Percentiles rank a stretch among this genome's conserved stretches.
Conservation (phyloP, 2,888 invertebrate species). For the Conistra vaccinii region DNA sequence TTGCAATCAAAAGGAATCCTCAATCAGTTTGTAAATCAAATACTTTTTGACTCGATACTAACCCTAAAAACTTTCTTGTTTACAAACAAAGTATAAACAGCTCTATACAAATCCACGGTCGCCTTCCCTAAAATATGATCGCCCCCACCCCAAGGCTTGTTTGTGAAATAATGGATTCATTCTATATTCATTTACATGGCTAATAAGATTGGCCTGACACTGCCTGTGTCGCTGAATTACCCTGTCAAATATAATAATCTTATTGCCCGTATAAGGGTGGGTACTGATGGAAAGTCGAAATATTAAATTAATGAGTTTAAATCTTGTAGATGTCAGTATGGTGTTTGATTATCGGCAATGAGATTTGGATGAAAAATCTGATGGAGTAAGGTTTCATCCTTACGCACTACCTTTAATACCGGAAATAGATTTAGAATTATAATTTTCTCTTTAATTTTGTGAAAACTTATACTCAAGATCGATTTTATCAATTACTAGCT, state of each 20-base stretch:
- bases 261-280: constrained; percentile 65
- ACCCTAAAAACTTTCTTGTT: constrained; percentile 17
- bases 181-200: constrained; percentile 90
- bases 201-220: constrained; percentile 88
- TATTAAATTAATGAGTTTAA: constrained; percentile 58
- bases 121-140: constrained; percentile 83
- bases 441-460: background rate
- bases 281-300: constrained; percentile 69
- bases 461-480: background rate
- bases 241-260: constrained; percentile 88
- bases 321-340: constrained; percentile 27
- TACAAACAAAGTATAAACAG: constrained; percentile 59
- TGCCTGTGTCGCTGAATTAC: constrained; percentile 83
- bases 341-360: constrained; percentile 13
- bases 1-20: background rate
- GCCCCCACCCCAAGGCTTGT: constrained; percentile 82
- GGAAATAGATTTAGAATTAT: background rate
- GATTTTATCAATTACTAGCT: background rate
- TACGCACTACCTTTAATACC: background rate
- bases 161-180: constrained; percentile 90
- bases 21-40: background rate
- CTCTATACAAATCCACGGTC: constrained; percentile 73
- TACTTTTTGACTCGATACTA: background rate
- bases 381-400: background rate
- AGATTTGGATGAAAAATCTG: constrained; percentile 17